Conservation (phyloP, 1,140 invertebrate species). For the Drosophila kepulauana region DNA sequence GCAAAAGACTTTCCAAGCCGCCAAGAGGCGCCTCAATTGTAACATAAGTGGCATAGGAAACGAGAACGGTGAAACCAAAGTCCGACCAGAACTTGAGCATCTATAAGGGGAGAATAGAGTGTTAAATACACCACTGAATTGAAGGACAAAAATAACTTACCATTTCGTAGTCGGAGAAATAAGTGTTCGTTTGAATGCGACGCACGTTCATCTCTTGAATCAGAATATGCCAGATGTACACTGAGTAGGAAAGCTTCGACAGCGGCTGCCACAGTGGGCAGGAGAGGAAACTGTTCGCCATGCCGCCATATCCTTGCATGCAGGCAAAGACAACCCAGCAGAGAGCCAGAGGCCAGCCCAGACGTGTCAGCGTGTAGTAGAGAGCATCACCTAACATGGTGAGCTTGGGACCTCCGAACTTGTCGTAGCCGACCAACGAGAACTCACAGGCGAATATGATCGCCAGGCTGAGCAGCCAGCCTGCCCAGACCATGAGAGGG, state of each 20-base stretch:
- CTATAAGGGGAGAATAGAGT: slow-evolving; percentile 7
- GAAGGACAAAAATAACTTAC: slow-evolving; percentile 36
- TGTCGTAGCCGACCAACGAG: slow-evolving; percentile 62
- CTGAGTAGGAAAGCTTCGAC: slow-evolving; percentile 85
- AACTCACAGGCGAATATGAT: slow-evolving; percentile 69
- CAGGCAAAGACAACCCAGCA: slow-evolving; percentile 90
- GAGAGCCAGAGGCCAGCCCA: slow-evolving; percentile 87
- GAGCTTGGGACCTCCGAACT: slow-evolving; percentile 45
- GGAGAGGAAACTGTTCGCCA: slow-evolving; percentile 86
- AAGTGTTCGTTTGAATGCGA: slow-evolving; percentile 30
- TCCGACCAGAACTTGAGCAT: slow-evolving; percentile 60
- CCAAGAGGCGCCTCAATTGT: slow-evolving; percentile 60
- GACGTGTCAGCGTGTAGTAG: slow-evolving; percentile 88
- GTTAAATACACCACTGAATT: no score
- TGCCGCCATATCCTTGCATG: slow-evolving; percentile 87
- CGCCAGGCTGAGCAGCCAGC: slow-evolving; percentile 64
- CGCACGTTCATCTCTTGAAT: slow-evolving; percentile 58
- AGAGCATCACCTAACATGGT: slow-evolving; percentile 85
- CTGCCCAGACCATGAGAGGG: slow-evolving; percentile 31
- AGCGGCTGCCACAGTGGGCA: slow-evolving; percentile 86
- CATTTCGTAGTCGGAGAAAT: slow-evolving; percentile 67
- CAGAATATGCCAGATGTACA: slow-evolving; percentile 86
- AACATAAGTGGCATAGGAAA: slow-evolving; percentile 48
- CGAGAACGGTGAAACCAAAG: slow-evolving; percentile 66
- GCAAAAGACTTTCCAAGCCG: slow-evolving; percentile 47